Percentiles rank a stretch among this genome's conserved stretches.
phyloP scores from a whole-genome alignment of 2,888 invertebrate species.

The Bembecia ichneumoniformis region DNA sequence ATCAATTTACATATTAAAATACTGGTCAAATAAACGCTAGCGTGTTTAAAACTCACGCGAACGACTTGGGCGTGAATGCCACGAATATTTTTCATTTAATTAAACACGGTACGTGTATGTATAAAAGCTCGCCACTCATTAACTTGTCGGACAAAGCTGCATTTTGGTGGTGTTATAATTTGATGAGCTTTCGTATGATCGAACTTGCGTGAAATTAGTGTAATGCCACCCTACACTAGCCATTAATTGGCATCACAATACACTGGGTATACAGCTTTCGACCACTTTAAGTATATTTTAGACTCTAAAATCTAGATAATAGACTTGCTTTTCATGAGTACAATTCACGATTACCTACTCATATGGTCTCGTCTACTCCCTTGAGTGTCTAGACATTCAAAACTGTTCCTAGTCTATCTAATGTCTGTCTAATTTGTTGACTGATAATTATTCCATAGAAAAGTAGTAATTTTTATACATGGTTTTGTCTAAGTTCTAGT shows the following conservation, averaged over 20 bases:
- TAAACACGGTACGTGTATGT: neutral
- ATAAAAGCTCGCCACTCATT: neutral
- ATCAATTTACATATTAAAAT: neutral
- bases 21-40: neutral
- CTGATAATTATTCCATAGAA: no score
- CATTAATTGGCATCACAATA: neutral
- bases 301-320: no score
- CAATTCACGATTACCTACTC: no score
- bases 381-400: no score
- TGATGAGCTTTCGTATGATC: conserved; percentile 16
- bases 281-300: no score
- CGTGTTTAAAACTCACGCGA: neutral
- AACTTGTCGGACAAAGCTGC: neutral
- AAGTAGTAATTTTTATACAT: no score
- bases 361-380: no score
- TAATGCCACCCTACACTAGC: conserved; percentile 15
- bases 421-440: no score
- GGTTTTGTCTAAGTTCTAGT: no score
- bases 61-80: neutral
- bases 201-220: conserved; percentile 39
- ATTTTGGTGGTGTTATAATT: neutral
- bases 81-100: neutral
- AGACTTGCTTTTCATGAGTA: no score
- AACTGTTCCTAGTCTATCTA: no score
- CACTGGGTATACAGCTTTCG: neutral